Evolutionary conservation across 1,140 invertebrate species (phyloP).

Genomic region (Philotrypesis tridentata): DNA sequence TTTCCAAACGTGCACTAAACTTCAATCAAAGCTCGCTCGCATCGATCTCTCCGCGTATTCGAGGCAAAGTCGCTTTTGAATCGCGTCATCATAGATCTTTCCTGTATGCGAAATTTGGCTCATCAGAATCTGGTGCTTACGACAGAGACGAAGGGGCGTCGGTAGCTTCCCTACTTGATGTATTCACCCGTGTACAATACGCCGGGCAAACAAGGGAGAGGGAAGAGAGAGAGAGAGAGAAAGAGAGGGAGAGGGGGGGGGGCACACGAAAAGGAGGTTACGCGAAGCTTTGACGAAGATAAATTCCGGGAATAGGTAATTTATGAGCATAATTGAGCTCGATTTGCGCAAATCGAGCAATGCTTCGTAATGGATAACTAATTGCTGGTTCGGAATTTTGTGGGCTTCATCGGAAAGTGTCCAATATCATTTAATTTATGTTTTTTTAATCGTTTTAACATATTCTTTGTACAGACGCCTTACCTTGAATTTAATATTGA

Average conservation of each 20-base stretch:
- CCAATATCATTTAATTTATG: constrained; percentile 32
- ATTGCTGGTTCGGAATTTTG: constrained; percentile 53
- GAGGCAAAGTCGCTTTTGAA: background rate
- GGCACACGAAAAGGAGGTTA: too few species aligned
- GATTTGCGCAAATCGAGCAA: constrained; percentile 12
- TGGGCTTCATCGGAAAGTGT: constrained; percentile 24
- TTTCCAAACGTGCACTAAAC: background rate
- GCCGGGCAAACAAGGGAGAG: background rate
- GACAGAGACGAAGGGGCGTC: background rate
- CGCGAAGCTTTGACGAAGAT: constrained; percentile 58
- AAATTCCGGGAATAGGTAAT: constrained; percentile 56
- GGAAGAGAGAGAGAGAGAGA: background rate
- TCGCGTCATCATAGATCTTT: background rate
- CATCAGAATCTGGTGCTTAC: background rate
- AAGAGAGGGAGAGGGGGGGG: too few species aligned
- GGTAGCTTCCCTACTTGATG: constrained; percentile 1
- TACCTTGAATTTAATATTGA: too few species aligned
- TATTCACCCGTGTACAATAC: background rate
- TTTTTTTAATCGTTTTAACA: too few species aligned
- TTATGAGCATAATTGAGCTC: constrained; percentile 60
- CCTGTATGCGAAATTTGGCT: background rate
- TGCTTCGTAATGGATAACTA: constrained; percentile 58
- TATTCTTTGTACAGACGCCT: too few species aligned
- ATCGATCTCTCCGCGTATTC: background rate
- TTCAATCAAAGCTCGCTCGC: background rate